phyloP scores from a whole-genome alignment of 2,797 vertebrate genomes.

The Anguilla anguilla region DNA sequence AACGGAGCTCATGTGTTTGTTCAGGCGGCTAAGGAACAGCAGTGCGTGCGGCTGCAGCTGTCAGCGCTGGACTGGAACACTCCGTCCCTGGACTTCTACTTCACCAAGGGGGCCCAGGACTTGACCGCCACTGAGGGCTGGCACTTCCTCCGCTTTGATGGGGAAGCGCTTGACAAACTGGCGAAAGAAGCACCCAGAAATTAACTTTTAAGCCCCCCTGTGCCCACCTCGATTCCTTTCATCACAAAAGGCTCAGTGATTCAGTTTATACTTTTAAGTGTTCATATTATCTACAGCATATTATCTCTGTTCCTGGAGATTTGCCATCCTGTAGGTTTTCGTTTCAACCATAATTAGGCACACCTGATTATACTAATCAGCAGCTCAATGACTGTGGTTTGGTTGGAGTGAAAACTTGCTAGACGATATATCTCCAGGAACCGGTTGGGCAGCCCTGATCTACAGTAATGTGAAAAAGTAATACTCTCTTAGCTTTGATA shows the following conservation, averaged over 20 bases:
- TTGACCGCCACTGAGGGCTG: slow-evolving; percentile 77
- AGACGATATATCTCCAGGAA: too few species aligned
- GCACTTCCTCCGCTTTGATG: slow-evolving; percentile 76
- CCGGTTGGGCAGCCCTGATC: too few species aligned
- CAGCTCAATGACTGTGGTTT: too few species aligned
- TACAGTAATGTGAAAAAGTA: too few species aligned
- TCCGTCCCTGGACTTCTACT: slow-evolving; percentile 73
- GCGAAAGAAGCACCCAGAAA: slow-evolving; percentile 55
- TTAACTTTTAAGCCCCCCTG: neutral
- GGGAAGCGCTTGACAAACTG: slow-evolving; percentile 64
- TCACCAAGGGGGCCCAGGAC: slow-evolving; percentile 74
- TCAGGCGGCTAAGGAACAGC: slow-evolving; percentile 71
- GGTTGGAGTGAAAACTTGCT: too few species aligned
- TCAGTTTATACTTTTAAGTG: too few species aligned
- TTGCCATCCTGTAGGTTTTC: too few species aligned
- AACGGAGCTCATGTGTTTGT: neutral
- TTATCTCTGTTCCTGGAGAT: too few species aligned
- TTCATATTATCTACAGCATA: too few species aligned
- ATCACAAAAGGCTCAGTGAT: neutral
- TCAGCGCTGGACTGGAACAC: slow-evolving; percentile 78
- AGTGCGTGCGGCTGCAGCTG: slow-evolving; percentile 75
- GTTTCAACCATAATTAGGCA: too few species aligned
- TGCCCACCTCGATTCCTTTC: neutral
- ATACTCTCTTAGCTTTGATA: too few species aligned
- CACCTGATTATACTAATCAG: too few species aligned